These are phyloP conservation scores for Holcopasites calliopsidis DNA, from an alignment of 1,140 invertebrate species.

Conservation along the genomic window DNA sequence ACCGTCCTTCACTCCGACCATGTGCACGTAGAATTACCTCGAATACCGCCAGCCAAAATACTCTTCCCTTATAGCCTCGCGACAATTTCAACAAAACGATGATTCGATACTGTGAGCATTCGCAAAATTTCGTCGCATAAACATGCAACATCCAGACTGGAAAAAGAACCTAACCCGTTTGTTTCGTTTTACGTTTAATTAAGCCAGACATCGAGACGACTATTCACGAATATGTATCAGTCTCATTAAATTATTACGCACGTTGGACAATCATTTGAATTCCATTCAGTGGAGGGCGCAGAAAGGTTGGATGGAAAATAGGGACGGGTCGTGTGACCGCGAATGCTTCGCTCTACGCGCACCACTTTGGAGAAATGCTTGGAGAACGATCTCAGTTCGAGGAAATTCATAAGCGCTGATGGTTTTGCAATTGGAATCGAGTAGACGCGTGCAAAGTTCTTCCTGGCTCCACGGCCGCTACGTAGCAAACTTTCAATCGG, in stretches of 20 bases:
- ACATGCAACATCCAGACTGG: neutral
- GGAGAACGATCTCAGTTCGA: neutral
- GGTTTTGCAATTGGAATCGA: neutral
- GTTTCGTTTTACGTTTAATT: constrained; percentile 7
- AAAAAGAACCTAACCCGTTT: neutral
- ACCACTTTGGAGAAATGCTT: neutral
- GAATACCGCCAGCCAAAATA: neutral
- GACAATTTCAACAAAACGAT: constrained; percentile 1
- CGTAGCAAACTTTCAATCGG: constrained; percentile 3
- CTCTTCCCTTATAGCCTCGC: neutral
- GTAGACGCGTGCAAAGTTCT: neutral
- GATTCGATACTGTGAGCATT: neutral
- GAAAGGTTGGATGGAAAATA: neutral
- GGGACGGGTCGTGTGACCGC: neutral
- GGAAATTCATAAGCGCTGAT: neutral
- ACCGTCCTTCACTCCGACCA: neutral
- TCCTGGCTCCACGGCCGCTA: neutral
- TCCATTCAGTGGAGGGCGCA: no score
- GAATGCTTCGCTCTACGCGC: neutral
- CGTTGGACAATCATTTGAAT: no score
- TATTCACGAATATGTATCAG: no score
- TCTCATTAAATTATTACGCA: no score
- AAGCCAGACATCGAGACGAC: no score
- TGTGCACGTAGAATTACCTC: neutral
- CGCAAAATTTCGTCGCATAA: neutral